A percentile compares a stretch with the other conserved stretches of the same genome.
Evolutionary conservation across 2,113 vertebrate genomes (phyloP).

Genomic region (Marcusenius ussheri): DNA sequence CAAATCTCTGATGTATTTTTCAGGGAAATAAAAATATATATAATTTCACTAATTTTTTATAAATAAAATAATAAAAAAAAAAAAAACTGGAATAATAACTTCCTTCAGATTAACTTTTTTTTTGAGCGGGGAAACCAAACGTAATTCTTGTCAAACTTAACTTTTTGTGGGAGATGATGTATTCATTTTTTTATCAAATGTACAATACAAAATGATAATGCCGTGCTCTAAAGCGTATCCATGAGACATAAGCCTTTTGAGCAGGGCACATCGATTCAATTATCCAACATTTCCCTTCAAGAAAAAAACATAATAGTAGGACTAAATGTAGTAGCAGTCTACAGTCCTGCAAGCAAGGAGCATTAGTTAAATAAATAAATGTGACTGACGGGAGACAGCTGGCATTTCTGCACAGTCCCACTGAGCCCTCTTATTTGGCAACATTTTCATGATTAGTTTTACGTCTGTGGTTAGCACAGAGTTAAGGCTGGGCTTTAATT

Average conservation of each 20-base stretch:
- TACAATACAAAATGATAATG: constrained; percentile 49
- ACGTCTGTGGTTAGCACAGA: constrained; percentile 66
- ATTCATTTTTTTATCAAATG: background rate
- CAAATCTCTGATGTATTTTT: background rate
- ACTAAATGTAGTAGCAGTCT: constrained; percentile 59
- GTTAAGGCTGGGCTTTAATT: constrained; percentile 82
- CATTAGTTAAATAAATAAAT: background rate
- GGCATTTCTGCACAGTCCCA: constrained; percentile 61
- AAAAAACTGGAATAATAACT: background rate
- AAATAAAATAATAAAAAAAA: background rate
- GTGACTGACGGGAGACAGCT: constrained; percentile 43
- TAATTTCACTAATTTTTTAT: background rate
- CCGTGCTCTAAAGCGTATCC: constrained; percentile 58
- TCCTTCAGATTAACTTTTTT: background rate
- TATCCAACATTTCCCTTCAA: constrained; percentile 38
- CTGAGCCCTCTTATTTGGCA: constrained; percentile 63
- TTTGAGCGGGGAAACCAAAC: background rate
- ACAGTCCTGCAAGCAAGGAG: constrained; percentile 41
- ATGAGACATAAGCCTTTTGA: constrained; percentile 56
- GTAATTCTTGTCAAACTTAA: background rate
- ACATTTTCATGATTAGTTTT: constrained; percentile 65
- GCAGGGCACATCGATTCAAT: constrained; percentile 62
- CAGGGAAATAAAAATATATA: background rate
- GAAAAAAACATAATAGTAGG: constrained; percentile 37
- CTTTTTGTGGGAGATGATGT: background rate